These are phyloP conservation scores for Drosophila saltans DNA, from an alignment of 1,140 invertebrate species.

Conservation along the genomic window DNA sequence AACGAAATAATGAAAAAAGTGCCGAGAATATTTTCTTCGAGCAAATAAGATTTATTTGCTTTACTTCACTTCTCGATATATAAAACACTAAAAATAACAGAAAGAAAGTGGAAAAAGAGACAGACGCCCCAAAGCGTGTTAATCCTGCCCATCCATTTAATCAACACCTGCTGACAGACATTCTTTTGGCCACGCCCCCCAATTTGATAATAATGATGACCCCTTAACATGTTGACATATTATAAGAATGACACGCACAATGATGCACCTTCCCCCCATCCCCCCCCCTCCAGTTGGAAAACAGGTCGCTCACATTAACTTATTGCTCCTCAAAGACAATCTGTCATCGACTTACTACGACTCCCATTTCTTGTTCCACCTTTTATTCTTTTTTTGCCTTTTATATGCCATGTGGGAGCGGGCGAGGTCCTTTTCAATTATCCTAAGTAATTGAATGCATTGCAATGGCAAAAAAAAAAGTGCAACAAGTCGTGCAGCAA, in stretches of 20 bases:
- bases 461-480: constrained; percentile 31
- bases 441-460: constrained; percentile 69
- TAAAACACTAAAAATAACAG: constrained; percentile 2
- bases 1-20: constrained; percentile 66
- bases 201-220: constrained; percentile 9
- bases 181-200: neutral
- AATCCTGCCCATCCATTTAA: constrained; percentile 34
- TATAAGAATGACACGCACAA: constrained; percentile 9
- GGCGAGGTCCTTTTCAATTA: constrained; percentile 49
- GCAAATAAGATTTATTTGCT: constrained; percentile 63
- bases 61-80: constrained; percentile 33
- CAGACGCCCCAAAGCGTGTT: constrained; percentile 1
- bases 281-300: neutral
- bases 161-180: constrained; percentile 27
- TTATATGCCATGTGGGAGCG: constrained; percentile 19
- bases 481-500: constrained; percentile 31
- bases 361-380: constrained; percentile 4
- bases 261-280: neutral
- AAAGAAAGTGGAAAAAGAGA: neutral
- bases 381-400: constrained; percentile 39
- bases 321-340: constrained; percentile 48
- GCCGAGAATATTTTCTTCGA: constrained; percentile 61
- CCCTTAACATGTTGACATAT: constrained; percentile 12
- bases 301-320: constrained; percentile 23
- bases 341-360: constrained; percentile 34